phyloP scores from a whole-genome alignment of 2,797 vertebrate species.

The Microctenopoma lineatum region DNA sequence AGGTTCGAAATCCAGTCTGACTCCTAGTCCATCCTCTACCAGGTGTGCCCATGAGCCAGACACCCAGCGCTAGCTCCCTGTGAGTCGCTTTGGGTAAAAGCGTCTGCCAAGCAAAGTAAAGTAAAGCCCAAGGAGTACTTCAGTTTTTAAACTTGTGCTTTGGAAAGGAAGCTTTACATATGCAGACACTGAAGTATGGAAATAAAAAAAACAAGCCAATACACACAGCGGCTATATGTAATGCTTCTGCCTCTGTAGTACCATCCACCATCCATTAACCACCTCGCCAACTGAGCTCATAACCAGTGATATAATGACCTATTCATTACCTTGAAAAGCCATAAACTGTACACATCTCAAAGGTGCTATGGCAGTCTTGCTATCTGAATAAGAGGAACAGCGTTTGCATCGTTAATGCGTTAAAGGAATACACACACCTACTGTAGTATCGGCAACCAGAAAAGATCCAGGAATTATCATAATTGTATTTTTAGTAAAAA shows the following conservation, averaged over 20 bases:
- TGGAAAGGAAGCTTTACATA: conserved; percentile 20
- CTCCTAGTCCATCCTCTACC: too few relatives aligned
- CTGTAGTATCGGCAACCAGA: not conserved
- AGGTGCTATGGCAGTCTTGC: conserved; percentile 31
- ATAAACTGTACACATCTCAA: conserved; percentile 44
- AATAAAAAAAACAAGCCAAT: conserved; percentile 32
- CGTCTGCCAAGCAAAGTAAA: too few relatives aligned
- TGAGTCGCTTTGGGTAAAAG: too few relatives aligned
- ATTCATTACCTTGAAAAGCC: conserved; percentile 55
- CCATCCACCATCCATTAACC: conserved; percentile 46
- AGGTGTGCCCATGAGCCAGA: too few relatives aligned
- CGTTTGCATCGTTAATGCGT: conserved; percentile 8
- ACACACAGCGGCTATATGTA: conserved; percentile 22
- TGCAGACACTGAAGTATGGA: conserved; percentile 31
- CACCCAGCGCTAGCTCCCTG: too few relatives aligned
- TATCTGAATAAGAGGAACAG: conserved; percentile 18
- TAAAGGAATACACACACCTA: not conserved
- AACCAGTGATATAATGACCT: conserved; percentile 57
- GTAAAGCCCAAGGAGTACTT: conserved; percentile 41
- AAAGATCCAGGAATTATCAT: not conserved
- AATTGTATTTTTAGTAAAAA: conserved; percentile 14
- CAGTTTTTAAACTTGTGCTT: conserved; percentile 26
- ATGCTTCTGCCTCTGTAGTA: conserved; percentile 33
- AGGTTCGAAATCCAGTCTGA: too few relatives aligned
- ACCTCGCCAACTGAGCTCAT: conserved; percentile 43